Evolutionary conservation across 1,140 invertebrate genomes (phyloP).

Genomic region (Eueides isabella): DNA sequence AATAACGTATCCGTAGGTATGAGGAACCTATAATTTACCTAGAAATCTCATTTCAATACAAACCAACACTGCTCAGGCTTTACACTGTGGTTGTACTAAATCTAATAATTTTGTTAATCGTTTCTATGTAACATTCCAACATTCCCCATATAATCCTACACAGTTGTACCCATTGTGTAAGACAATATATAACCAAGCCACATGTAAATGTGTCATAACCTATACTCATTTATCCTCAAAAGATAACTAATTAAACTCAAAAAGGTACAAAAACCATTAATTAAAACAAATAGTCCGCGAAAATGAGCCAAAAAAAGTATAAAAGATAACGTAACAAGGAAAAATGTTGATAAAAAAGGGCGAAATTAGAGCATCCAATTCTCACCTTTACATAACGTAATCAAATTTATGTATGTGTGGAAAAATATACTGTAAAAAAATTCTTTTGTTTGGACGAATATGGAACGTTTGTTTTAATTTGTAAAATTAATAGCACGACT

Average conservation of each 20-base stretch:
- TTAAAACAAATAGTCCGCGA: conserved; percentile 11
- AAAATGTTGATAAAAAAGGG: conserved; percentile 13
- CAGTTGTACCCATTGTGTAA: neutral
- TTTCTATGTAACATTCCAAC: too few species aligned
- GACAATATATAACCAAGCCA: too few species aligned
- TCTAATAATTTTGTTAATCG: too few species aligned
- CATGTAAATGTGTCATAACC: neutral
- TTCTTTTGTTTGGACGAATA: neutral
- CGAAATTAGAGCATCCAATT: conserved; percentile 6
- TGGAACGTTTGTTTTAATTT: conserved; percentile 11
- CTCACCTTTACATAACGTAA: conserved; percentile 17
- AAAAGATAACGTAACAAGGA: conserved; percentile 13
- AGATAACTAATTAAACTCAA: neutral
- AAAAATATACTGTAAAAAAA: conserved; percentile 9
- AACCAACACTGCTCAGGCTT: too few species aligned
- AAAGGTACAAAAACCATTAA: conserved; percentile 1
- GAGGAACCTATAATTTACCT: too few species aligned
- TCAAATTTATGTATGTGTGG: conserved; percentile 13
- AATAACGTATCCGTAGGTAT: too few species aligned
- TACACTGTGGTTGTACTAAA: too few species aligned
- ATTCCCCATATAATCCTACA: neutral
- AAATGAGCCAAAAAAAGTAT: neutral
- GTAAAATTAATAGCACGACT: neutral
- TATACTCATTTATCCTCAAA: neutral
- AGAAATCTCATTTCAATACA: too few species aligned